Evolutionary conservation across 2,113 vertebrate species (phyloP).

Genomic region (Gymnogyps californianus): DNA sequence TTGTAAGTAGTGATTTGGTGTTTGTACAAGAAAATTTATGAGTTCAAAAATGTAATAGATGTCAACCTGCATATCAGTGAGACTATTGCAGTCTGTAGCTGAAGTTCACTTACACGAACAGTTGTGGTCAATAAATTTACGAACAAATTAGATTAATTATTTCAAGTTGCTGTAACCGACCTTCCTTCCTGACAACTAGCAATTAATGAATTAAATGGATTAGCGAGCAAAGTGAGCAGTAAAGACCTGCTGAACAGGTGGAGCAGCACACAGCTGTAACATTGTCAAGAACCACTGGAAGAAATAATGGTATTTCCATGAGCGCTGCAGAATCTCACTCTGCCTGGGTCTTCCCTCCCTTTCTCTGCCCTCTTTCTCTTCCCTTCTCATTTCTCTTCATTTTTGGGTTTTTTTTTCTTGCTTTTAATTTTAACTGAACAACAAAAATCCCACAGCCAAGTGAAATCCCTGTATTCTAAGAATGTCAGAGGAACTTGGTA

Average conservation of each 20-base stretch:
- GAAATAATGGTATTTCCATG: neutral
- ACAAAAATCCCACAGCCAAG: neutral
- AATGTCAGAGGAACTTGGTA: neutral
- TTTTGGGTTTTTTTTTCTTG: neutral
- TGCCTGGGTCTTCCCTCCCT: neutral
- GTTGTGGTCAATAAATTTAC: neutral
- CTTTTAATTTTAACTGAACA: neutral
- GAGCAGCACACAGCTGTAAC: neutral
- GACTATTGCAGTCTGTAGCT: neutral
- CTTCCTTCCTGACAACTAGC: neutral
- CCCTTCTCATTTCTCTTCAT: neutral
- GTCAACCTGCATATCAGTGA: neutral
- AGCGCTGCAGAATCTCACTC: neutral
- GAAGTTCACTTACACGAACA: neutral
- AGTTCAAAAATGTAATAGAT: neutral
- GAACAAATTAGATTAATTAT: neutral
- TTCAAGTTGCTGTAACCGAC: neutral
- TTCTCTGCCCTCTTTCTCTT: neutral
- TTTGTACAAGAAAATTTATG: neutral
- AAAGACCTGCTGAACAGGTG: fast-evolving
- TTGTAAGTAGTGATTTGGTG: neutral
- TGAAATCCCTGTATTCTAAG: neutral
- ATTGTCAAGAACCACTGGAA: neutral
- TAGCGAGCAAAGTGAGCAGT: neutral
- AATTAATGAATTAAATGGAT: neutral